phyloP scores from a whole-genome alignment of 2,113 vertebrate species.

The Empidonax alnorum region DNA sequence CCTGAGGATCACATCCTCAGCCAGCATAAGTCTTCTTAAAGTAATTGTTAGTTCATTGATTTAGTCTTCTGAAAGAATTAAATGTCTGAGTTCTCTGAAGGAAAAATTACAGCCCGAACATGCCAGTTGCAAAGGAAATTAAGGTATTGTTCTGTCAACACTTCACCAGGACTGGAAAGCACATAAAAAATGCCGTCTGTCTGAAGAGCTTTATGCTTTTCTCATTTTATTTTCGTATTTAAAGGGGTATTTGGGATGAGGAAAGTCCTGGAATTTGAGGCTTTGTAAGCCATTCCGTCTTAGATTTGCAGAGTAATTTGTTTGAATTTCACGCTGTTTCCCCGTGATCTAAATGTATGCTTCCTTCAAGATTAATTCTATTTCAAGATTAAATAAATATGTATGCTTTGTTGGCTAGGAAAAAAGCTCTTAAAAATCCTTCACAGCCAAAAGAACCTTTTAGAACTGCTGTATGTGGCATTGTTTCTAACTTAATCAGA shows the following conservation, averaged over 20 bases:
- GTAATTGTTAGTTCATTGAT: constrained; percentile 45
- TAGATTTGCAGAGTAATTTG: neutral
- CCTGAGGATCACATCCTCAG: neutral
- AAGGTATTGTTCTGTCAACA: constrained; percentile 7
- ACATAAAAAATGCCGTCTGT: neutral
- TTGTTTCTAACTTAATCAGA: neutral
- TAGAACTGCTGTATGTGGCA: neutral
- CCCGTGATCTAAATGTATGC: neutral
- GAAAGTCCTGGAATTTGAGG: neutral
- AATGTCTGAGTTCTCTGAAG: constrained; percentile 2
- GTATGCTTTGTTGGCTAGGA: neutral
- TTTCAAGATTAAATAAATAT: neutral
- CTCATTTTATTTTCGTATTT: constrained; percentile 10
- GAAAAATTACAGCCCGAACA: constrained; percentile 27
- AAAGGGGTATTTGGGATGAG: neutral
- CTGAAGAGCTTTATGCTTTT: neutral
- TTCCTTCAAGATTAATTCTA: neutral
- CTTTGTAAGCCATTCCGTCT: neutral
- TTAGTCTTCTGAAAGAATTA: constrained; percentile 9
- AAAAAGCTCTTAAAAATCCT: neutral
- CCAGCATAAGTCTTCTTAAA: neutral
- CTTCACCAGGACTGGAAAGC: neutral
- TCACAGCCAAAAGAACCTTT: neutral
- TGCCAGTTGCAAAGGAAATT: neutral
- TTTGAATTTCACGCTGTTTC: neutral